Conservation (phyloP, 1,140 invertebrate species). For the Cherax quadricarinatus region DNA sequence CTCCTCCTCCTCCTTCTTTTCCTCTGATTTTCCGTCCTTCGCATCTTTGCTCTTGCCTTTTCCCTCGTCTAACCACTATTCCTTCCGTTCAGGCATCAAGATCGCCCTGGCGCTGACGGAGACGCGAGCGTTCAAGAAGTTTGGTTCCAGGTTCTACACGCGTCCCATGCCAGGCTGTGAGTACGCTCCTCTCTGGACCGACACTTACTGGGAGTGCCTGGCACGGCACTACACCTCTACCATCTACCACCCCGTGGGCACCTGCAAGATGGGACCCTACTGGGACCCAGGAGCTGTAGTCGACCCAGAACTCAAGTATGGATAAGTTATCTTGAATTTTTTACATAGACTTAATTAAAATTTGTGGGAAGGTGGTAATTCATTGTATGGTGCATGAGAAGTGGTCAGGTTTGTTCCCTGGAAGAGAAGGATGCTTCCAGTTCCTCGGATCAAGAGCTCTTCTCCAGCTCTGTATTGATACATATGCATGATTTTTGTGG, state of each 20-base stretch:
- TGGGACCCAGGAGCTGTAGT: conserved; percentile 86
- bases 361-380: not conserved
- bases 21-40: too few species aligned
- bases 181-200: conserved; percentile 81
- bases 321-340: not conserved
- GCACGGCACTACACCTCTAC: conserved; percentile 74
- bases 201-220: conserved; percentile 91
- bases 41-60: too few species aligned
- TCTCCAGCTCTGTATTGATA: too few species aligned
- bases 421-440: too few species aligned
- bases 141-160: conserved; percentile 86
- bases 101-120: conserved; percentile 88
- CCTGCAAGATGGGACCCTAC: conserved; percentile 81
- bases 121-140: conserved; percentile 87
- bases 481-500: too few species aligned
- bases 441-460: too few species aligned
- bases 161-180: conserved; percentile 89
- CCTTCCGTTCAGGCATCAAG: conserved; percentile 85
- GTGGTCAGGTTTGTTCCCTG: not conserved
- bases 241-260: conserved; percentile 77
- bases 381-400: not conserved
- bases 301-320: conserved; percentile 82
- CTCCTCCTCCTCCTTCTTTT: too few species aligned
- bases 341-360: not conserved
- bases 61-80: too few species aligned